Percentiles rank a stretch among this genome's conserved stretches.
These are phyloP conservation scores for Acrocyrtus sp. DNA, from an alignment of 2,888 invertebrate genomes.

Conservation along the genomic window DNA sequence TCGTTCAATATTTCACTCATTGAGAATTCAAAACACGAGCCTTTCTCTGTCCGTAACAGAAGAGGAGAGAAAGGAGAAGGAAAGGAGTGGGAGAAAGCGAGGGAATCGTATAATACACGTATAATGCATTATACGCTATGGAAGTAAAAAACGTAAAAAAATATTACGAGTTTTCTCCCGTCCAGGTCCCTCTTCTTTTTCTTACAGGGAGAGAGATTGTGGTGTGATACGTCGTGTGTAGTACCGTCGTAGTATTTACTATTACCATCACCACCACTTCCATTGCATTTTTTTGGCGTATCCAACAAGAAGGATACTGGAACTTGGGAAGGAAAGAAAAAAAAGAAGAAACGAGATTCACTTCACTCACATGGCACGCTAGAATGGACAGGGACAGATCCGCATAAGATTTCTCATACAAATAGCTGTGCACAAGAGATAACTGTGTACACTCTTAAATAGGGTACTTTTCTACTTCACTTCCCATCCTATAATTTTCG, in stretches of 20 bases:
- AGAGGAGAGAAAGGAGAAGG: slow-evolving; percentile 20
- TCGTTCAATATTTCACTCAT: slow-evolving; percentile 15
- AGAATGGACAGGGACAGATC: slow-evolving; percentile 15
- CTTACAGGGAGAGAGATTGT: too few relatives aligned
- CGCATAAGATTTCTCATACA: slow-evolving; percentile 20
- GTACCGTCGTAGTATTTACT: too few relatives aligned
- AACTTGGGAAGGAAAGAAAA: too few relatives aligned
- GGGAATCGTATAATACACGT: slow-evolving; percentile 17
- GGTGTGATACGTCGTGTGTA: too few relatives aligned
- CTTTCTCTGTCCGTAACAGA: slow-evolving; percentile 30
- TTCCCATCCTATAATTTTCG: slow-evolving; percentile 8
- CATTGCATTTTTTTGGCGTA: too few relatives aligned
- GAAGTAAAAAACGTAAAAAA: too few relatives aligned
- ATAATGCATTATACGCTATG: slow-evolving; percentile 2
- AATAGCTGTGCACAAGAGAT: slow-evolving; percentile 27
- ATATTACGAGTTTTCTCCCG: too few relatives aligned
- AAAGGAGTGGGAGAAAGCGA: slow-evolving; percentile 24
- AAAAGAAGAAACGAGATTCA: slow-evolving; percentile 2
- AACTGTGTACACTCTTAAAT: slow-evolving; percentile 17
- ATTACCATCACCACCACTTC: too few relatives aligned
- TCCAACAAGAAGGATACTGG: too few relatives aligned
- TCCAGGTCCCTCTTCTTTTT: too few relatives aligned
- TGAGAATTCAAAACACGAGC: slow-evolving; percentile 34
- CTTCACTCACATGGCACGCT: too few relatives aligned
- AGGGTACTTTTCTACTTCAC: slow-evolving; percentile 18